phyloP scores from a whole-genome alignment of 2,888 invertebrate genomes.

The Hypercompe scribonia region DNA sequence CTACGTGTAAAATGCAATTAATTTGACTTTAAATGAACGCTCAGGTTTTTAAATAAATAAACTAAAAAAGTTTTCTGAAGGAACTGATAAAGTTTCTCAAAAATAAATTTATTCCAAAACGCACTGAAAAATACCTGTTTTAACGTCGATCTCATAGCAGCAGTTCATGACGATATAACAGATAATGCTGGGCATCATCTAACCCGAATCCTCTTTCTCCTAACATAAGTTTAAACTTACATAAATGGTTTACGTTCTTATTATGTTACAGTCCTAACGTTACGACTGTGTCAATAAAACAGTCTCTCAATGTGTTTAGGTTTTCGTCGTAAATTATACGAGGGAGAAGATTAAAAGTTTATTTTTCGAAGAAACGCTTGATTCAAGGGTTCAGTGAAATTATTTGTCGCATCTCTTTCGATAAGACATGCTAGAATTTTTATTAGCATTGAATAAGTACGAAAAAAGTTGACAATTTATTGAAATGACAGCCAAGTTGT shows the following conservation, averaged over 20 bases:
- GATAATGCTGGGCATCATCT: not conserved
- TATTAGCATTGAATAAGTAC: not conserved
- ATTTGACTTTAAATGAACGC: not conserved
- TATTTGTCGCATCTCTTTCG: not conserved
- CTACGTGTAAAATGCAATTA: no score
- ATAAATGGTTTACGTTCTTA: constrained; percentile 3
- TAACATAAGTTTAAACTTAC: not conserved
- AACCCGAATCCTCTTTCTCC: not conserved
- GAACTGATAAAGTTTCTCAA: no score
- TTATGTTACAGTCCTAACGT: constrained; percentile 16
- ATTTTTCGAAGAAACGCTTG: constrained; percentile 15
- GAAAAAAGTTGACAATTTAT: not conserved
- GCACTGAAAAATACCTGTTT: not conserved
- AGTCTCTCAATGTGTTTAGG: constrained; percentile 25
- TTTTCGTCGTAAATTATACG: constrained; percentile 36
- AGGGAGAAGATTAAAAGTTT: constrained; percentile 40
- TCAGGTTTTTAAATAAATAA: not conserved
- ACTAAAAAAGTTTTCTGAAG: not conserved
- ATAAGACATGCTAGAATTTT: constrained; percentile 4
- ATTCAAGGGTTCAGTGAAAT: constrained; percentile 6
- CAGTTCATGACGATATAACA: not conserved
- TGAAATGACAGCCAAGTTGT: not conserved
- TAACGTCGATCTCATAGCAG: not conserved
- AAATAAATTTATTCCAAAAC: no score
- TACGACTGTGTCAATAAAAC: constrained; percentile 38